Conservation (phyloP, 2,888 invertebrate genomes). For the Pheosia gnoma region DNA sequence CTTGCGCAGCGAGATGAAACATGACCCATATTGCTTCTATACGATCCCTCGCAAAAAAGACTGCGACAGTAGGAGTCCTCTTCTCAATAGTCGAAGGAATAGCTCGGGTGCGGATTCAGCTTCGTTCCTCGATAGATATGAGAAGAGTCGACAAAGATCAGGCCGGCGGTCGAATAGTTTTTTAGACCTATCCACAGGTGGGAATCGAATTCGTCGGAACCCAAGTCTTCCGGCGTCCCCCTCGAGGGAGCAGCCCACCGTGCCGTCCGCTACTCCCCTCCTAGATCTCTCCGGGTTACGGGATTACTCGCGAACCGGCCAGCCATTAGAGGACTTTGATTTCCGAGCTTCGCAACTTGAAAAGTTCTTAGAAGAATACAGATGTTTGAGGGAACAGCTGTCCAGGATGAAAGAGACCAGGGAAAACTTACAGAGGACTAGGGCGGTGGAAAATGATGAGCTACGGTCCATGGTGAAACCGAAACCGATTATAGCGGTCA, state of each 20-base stretch:
- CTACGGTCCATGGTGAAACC: slow-evolving; percentile 83
- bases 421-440: slow-evolving; percentile 84
- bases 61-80: slow-evolving; percentile 89
- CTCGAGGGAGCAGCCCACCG: slow-evolving; percentile 74
- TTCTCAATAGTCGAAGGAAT: slow-evolving; percentile 88
- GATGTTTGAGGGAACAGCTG: slow-evolving; percentile 89
- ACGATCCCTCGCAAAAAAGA: slow-evolving; percentile 86
- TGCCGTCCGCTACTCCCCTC: slow-evolving; percentile 85
- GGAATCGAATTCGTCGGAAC: slow-evolving; percentile 69
- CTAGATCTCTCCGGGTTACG: slow-evolving; percentile 85
- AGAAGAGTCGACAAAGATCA: slow-evolving; percentile 63
- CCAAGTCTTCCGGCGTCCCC: slow-evolving; percentile 88
- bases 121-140: slow-evolving; percentile 70
- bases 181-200: slow-evolving; percentile 85
- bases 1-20: slow-evolving; percentile 68
- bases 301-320: slow-evolving; percentile 71
- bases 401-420: slow-evolving; percentile 92
- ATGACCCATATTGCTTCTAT: slow-evolving; percentile 84
- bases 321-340: slow-evolving; percentile 86
- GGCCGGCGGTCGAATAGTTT: slow-evolving; percentile 88
- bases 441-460: slow-evolving; percentile 79
- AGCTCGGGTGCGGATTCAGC: slow-evolving; percentile 88
- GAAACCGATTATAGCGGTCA: slow-evolving; percentile 80
- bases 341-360: slow-evolving; percentile 92
- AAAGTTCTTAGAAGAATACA: slow-evolving; percentile 91